Conservation (phyloP, 2,888 invertebrate genomes). For the Spatulosminthurus flaviceps region DNA sequence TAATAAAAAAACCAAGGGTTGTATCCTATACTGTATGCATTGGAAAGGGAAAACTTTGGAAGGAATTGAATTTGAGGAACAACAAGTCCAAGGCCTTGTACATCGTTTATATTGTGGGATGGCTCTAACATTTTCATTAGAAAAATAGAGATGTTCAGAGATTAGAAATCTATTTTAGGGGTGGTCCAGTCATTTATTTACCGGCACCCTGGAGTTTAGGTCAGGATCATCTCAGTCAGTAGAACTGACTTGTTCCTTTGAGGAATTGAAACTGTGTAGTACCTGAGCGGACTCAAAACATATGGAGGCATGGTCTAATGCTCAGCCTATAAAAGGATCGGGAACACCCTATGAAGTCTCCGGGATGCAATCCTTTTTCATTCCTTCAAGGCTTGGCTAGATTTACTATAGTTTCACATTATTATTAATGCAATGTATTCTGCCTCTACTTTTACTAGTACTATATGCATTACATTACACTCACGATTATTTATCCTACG, state of each 20-base stretch:
- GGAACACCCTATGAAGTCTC: constrained; percentile 18
- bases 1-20: background rate
- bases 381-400: background rate
- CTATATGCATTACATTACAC: background rate
- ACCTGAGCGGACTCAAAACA: background rate
- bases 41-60: background rate
- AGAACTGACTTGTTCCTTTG: background rate
- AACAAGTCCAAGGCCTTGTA: no score
- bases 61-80: no score
- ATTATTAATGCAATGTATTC: background rate
- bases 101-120: background rate
- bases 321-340: constrained; percentile 9
- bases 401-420: background rate
- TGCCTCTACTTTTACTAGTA: background rate
- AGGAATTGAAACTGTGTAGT: background rate
- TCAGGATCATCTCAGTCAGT: constrained; percentile 49
- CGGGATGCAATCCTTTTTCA: background rate
- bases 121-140: constrained; percentile 43
- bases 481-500: no score
- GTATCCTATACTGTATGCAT: no score
- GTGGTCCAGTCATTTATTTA: constrained; percentile 63
- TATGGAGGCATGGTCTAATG: background rate
- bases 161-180: constrained; percentile 61
- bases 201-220: constrained; percentile 62
- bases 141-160: constrained; percentile 60